A percentile compares a stretch with the other conserved stretches of the same genome.
These are phyloP conservation scores for Tridacna gigas DNA, from an alignment of 2,888 invertebrate genomes.

Conservation along the genomic window DNA sequence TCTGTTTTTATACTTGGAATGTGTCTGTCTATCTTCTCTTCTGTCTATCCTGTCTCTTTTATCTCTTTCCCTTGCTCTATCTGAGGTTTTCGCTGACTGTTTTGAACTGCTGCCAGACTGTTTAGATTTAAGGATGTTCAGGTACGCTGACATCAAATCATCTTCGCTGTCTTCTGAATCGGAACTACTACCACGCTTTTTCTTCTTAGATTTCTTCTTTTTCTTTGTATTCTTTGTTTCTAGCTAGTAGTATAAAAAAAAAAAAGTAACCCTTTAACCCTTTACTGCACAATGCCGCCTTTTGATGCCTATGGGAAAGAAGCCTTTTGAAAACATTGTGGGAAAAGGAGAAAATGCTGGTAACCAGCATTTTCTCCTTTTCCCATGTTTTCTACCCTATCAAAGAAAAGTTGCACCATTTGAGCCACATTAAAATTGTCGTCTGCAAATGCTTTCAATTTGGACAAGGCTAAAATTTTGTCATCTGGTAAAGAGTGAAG, in stretches of 20 bases:
- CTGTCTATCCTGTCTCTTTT: not conserved
- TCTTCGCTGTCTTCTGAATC: conserved; percentile 73
- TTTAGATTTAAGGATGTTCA: conserved; percentile 79
- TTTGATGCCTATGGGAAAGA: no score
- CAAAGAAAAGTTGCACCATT: no score
- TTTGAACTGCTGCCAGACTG: conserved; percentile 47
- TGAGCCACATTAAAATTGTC: no score
- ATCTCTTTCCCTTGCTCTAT: conserved; percentile 2
- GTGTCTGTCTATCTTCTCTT: conserved; percentile 23
- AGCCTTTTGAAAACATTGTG: conserved; percentile 13
- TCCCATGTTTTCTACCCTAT: no score
- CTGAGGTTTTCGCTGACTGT: not conserved
- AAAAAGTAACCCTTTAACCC: not conserved
- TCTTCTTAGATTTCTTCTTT: conserved; percentile 84
- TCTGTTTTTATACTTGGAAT: conserved; percentile 17
- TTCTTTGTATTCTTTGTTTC: conserved; percentile 80
- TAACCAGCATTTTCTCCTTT: not conserved
- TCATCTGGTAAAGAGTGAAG: no score
- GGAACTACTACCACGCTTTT: conserved; percentile 62
- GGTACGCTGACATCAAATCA: conserved; percentile 80
- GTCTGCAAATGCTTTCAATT: no score
- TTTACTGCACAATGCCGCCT: no score
- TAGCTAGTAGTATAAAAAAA: conserved; percentile 20
- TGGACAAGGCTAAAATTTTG: no score
- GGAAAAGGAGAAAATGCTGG: not conserved